Conservation (phyloP, 2,797 vertebrate species). For the Paramormyrops hopkinsi region DNA sequence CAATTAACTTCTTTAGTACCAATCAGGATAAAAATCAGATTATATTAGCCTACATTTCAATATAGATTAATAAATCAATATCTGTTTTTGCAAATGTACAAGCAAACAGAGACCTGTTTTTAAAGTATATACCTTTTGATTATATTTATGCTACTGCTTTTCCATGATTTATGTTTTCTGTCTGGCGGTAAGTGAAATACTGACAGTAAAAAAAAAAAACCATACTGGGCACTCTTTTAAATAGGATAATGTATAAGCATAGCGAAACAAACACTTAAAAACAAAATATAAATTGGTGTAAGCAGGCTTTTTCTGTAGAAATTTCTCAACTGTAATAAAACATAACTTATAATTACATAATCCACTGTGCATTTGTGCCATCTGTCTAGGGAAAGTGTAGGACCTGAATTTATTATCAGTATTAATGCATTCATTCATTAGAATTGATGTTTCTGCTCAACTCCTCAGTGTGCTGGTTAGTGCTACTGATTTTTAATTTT, state of each 20-base stretch:
- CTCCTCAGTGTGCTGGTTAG: background rate
- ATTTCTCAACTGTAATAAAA: background rate
- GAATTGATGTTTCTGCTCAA: background rate
- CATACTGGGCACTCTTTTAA: background rate
- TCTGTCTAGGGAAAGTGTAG: background rate
- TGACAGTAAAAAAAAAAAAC: background rate
- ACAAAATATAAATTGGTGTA: background rate
- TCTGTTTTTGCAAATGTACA: background rate
- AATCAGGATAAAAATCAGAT: background rate
- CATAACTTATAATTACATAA: background rate
- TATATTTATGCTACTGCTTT: background rate
- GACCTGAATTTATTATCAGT: background rate
- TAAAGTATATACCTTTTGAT: background rate
- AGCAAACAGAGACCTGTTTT: background rate
- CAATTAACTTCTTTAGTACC: background rate
- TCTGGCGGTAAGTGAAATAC: background rate
- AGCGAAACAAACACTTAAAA: background rate
- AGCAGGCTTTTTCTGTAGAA: background rate
- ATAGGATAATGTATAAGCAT: background rate
- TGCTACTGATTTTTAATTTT: background rate
- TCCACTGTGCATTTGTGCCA: background rate
- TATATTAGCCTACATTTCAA: background rate
- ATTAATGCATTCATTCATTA: background rate
- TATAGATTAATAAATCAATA: background rate
- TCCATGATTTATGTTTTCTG: background rate